Percentiles rank a stretch among this genome's conserved stretches.
phyloP scores from a whole-genome alignment of 2,113 vertebrate species.

The Tylochromis polylepis region DNA sequence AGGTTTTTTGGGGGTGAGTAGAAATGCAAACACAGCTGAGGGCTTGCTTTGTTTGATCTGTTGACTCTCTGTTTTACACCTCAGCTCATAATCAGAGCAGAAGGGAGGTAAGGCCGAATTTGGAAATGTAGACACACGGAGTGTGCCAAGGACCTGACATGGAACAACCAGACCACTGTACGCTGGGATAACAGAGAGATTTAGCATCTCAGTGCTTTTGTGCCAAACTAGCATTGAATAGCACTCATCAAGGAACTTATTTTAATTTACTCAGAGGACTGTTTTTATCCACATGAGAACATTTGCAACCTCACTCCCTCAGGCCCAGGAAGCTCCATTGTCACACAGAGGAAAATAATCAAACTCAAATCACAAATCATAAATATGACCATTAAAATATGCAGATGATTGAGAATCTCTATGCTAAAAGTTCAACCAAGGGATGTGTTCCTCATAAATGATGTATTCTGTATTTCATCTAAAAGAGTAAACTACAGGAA shows the following conservation, averaged over 20 bases:
- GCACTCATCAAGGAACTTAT: conserved; percentile 13
- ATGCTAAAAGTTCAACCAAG: background rate
- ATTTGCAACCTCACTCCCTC: background rate
- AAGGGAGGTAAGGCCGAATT: background rate
- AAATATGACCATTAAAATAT: background rate
- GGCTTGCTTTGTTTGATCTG: conserved; percentile 32
- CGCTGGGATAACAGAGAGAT: conserved; percentile 20
- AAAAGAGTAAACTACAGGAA: background rate
- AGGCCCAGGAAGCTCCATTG: background rate
- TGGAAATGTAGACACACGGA: background rate
- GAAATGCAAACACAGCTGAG: conserved; percentile 55
- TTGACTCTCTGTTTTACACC: conserved; percentile 50
- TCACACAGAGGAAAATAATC: background rate
- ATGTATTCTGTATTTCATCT: background rate
- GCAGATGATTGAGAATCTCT: background rate
- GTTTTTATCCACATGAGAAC: background rate
- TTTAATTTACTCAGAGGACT: background rate
- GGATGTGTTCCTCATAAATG: background rate
- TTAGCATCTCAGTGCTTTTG: background rate
- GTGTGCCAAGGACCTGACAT: background rate
- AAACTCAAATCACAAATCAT: background rate
- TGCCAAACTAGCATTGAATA: background rate
- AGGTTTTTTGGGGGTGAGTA: background rate
- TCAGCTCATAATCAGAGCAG: conserved; percentile 39
- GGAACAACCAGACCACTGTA: conserved; percentile 44